A percentile compares a stretch with the other conserved stretches of the same genome.
Conservation (phyloP, 2,797 vertebrate genomes). For the Lemur catta region DNA sequence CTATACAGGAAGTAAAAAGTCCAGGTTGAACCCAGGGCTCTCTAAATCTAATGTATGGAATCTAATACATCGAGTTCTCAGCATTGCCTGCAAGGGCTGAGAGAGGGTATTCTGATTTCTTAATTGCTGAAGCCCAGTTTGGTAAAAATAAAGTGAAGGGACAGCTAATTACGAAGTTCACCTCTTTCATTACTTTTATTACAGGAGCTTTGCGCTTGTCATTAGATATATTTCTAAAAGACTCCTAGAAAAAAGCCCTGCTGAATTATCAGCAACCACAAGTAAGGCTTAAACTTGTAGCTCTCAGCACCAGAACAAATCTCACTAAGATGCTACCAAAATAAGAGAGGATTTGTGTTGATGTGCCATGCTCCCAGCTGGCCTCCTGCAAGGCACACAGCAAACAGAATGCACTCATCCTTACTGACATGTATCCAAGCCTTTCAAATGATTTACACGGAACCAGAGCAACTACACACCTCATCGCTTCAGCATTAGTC, state of each 20-base stretch:
- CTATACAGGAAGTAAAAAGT: not conserved
- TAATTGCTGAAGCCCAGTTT: not conserved
- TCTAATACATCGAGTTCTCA: not conserved
- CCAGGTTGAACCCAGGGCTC: not conserved
- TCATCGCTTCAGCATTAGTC: not conserved
- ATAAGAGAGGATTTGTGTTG: constrained; percentile 75
- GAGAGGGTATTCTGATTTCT: not conserved
- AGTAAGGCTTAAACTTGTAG: constrained; percentile 65
- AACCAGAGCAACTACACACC: not conserved
- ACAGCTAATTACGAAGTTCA: not conserved
- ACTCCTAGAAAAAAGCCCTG: constrained; percentile 24
- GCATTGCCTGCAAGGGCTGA: not conserved
- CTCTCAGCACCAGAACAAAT: constrained; percentile 63
- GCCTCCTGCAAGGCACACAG: constrained; percentile 60
- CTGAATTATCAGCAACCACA: constrained; percentile 76
- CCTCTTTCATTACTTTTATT: not conserved
- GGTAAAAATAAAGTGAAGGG: not conserved
- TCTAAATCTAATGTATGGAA: not conserved
- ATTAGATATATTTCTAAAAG: not conserved
- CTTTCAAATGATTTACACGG: not conserved
- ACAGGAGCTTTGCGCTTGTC: not conserved
- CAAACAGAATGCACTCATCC: constrained; percentile 49
- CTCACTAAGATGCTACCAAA: constrained; percentile 63
- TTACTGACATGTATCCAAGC: constrained; percentile 44
- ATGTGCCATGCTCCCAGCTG: constrained; percentile 64